Percentiles rank a stretch among this genome's conserved stretches.
Evolutionary conservation across 2,113 vertebrate species (phyloP).

Genomic region (Solenodon paradoxus): DNA sequence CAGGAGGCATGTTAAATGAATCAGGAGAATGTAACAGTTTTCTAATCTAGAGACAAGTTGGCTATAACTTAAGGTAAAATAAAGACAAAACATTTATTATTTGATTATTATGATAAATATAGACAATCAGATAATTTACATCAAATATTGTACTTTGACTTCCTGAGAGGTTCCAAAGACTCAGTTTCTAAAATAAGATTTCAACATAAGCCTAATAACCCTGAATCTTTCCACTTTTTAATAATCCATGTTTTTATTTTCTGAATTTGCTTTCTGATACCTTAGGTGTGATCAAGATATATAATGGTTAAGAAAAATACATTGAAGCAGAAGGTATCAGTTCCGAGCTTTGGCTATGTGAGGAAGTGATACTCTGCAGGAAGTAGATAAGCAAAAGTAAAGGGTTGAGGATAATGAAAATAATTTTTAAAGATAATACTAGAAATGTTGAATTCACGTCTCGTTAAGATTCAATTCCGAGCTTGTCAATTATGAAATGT

Average conservation of each 20-base stretch:
- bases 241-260: not conserved
- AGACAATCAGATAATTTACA: not conserved
- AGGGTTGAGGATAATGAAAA: not conserved
- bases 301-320: not conserved
- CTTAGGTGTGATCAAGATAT: not conserved
- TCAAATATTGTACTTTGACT: not conserved
- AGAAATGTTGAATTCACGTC: not conserved
- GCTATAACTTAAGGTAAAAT: not conserved
- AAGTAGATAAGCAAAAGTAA: not conserved
- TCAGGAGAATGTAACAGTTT: not conserved
- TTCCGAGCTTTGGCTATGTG: not conserved
- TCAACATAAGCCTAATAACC: not conserved
- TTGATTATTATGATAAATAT: not conserved
- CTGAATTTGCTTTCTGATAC: not conserved
- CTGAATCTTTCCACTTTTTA: not conserved
- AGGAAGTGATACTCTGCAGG: not conserved
- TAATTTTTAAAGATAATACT: not conserved
- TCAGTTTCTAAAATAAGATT: not conserved
- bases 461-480: too few relatives aligned
- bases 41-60: not conserved
- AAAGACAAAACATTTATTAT: not conserved
- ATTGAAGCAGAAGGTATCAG: not conserved
- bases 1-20: not conserved
- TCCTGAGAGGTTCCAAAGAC: not conserved
- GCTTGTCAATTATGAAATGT: not conserved